Base-by-base conservation (phyloP, 2,113 vertebrate genomes). In the Boulengerochromis microlepis region DNA sequence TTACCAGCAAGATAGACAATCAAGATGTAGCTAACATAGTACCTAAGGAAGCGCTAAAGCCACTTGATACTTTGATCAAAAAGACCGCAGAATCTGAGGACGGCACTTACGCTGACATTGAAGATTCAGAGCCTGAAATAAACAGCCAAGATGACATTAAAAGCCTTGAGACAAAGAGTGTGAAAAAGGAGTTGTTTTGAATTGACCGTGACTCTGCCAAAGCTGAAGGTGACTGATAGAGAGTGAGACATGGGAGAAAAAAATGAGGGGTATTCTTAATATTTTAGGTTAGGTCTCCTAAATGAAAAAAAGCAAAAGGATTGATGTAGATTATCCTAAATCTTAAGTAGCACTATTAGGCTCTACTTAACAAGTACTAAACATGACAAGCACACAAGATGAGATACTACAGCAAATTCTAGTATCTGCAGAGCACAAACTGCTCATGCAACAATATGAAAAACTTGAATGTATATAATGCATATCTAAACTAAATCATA, bases 41-140 rank as follows among this genome's bases (percentile, higher is more conserved):
- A 40, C 29, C 40, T 42, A 52, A 90, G 33, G 53, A 92, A 82
- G 24, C 38, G 12, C 5, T 87, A 11, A 81, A 81, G 15, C 87
- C 93, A 40, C 86, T 89, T 5, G 84, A 94, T 22, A 13, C 88
- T 24, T 57, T 92, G 18, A 56, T 12, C 4, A 94, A 87, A 87
- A 52, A 59, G 15, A 90, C 66, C 1, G 61, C 81, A 9, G 92
- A 92, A 22, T 94, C 95, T 10, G 95, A 96, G 15, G 95, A 96
- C 15, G 95, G 95, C 3, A 86, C 86, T 24, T 93, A 95, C 3
- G 96, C 93, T 12, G 96, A 96, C 61, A 40, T 80, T 24, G 96
- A 96, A 90, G 96, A 96, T 81, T 96, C 96, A 18, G 96, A 96
- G 47, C 92, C 90, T 3, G 95, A 96, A n/a, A 50, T 83, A 1